phyloP scores from a whole-genome alignment of 2,888 invertebrate genomes.

The Lycaena phlaeas region DNA sequence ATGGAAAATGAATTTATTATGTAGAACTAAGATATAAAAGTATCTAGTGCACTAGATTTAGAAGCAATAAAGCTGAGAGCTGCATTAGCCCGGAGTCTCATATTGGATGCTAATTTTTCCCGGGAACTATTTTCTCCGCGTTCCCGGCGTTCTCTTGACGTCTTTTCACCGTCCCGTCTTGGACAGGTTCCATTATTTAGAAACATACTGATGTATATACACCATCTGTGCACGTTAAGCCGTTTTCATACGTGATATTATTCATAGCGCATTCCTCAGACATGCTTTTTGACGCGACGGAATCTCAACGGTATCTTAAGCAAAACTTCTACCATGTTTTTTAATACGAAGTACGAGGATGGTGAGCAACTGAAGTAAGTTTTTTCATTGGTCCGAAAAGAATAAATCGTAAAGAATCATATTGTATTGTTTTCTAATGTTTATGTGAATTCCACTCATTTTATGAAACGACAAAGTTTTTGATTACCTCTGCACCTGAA shows the following conservation, averaged over 20 bases:
- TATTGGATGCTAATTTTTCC: slow-evolving; percentile 50
- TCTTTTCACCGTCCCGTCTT: slow-evolving; percentile 43
- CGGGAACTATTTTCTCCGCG: slow-evolving; percentile 28
- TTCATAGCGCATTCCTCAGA: slow-evolving; percentile 14
- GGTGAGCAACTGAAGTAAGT: too few species aligned
- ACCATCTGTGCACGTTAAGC: slow-evolving; percentile 22
- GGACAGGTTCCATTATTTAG: slow-evolving; percentile 54
- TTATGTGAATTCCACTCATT: too few species aligned
- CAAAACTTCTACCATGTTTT: too few species aligned
- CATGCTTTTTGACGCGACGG: slow-evolving; percentile 10
- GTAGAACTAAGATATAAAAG: background rate
- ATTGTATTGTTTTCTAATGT: too few species aligned
- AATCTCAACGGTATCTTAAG: slow-evolving; percentile 1
- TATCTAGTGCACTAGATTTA: slow-evolving; percentile 1
- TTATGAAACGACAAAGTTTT: too few species aligned
- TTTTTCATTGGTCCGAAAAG: too few species aligned
- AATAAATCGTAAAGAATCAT: too few species aligned
- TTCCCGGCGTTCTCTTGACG: slow-evolving; percentile 36
- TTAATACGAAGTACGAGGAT: too few species aligned
- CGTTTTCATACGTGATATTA: slow-evolving; percentile 17
- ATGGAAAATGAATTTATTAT: too few species aligned
- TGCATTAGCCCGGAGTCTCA: slow-evolving; percentile 34
- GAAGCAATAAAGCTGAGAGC: slow-evolving; percentile 42
- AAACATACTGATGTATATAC: slow-evolving; percentile 39
- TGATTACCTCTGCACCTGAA: too few species aligned